Percentiles rank a stretch among this genome's conserved stretches.
Evolutionary conservation across 2,888 invertebrate genomes (phyloP).

Genomic region (Heliconius erato): DNA sequence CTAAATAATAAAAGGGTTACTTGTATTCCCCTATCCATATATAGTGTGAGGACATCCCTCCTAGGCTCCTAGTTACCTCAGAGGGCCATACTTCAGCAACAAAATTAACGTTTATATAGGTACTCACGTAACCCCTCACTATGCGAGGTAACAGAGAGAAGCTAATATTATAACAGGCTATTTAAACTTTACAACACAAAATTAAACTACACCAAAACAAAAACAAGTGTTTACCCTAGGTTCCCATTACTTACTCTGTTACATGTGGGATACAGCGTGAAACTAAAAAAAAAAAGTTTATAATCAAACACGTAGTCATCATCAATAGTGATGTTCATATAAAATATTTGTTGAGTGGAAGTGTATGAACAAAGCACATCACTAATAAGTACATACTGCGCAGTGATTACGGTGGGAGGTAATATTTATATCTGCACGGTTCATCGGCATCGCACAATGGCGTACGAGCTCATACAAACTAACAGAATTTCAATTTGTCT

Average conservation of each 20-base stretch:
- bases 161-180: neutral
- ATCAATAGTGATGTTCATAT: neutral
- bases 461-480: slow-evolving; percentile 21
- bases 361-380: slow-evolving; percentile 6
- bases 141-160: neutral
- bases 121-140: neutral
- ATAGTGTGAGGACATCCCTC: neutral
- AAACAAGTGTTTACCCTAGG: neutral
- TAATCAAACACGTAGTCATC: no score
- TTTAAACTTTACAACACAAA: no score
- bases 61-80: neutral
- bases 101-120: neutral
- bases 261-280: neutral
- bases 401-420: slow-evolving; percentile 54
- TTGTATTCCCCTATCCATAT: neutral
- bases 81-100: neutral
- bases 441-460: slow-evolving; percentile 64
- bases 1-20: neutral
- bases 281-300: neutral
- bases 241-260: neutral
- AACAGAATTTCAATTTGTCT: neutral
- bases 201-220: neutral
- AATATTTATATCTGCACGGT: slow-evolving; percentile 53
- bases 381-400: slow-evolving; percentile 45
- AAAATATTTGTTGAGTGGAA: neutral